A percentile compares a stretch with the other conserved stretches of the same genome.
Evolutionary conservation across 2,888 invertebrate species (phyloP).

Genomic region (Acleris literana): DNA sequence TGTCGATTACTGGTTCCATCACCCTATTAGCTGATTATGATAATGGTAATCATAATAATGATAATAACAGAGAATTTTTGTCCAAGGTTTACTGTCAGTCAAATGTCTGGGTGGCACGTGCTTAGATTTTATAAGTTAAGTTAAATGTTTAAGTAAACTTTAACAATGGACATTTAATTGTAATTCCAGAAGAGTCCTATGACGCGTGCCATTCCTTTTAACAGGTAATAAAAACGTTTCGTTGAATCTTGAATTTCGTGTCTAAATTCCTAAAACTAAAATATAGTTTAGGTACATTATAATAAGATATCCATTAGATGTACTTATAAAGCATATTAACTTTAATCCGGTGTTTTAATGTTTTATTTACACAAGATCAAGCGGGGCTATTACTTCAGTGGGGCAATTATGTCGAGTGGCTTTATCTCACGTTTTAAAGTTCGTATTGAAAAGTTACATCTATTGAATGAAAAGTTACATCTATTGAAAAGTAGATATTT

Average conservation of each 20-base stretch:
- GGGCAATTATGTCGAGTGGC: too few relatives aligned
- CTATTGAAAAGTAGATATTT: too few relatives aligned
- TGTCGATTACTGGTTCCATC: too few relatives aligned
- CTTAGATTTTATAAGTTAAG: slow-evolving; percentile 3
- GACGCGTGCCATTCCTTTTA: slow-evolving; percentile 33
- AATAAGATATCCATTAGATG: background rate
- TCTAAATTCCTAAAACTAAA: background rate
- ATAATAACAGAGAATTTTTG: too few relatives aligned
- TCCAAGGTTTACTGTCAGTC: background rate
- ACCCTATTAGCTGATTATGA: too few relatives aligned
- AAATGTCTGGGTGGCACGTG: slow-evolving; percentile 19
- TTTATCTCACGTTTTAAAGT: too few relatives aligned
- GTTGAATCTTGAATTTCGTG: slow-evolving; percentile 3
- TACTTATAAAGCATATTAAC: background rate
- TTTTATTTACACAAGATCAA: too few relatives aligned
- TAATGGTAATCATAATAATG: too few relatives aligned
- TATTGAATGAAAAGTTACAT: too few relatives aligned
- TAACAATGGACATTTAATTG: slow-evolving; percentile 28
- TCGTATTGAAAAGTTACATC: too few relatives aligned
- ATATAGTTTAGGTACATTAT: too few relatives aligned
- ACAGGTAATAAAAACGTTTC: slow-evolving; percentile 24
- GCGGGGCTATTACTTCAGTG: too few relatives aligned
- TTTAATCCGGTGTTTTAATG: background rate
- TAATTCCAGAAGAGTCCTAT: slow-evolving; percentile 17
- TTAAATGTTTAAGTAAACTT: slow-evolving; percentile 22